Evolutionary conservation across 1,140 invertebrate genomes (phyloP), one percentile per base, ranked within the genome.

Genomic region (Drosophila littoralis): DNA sequence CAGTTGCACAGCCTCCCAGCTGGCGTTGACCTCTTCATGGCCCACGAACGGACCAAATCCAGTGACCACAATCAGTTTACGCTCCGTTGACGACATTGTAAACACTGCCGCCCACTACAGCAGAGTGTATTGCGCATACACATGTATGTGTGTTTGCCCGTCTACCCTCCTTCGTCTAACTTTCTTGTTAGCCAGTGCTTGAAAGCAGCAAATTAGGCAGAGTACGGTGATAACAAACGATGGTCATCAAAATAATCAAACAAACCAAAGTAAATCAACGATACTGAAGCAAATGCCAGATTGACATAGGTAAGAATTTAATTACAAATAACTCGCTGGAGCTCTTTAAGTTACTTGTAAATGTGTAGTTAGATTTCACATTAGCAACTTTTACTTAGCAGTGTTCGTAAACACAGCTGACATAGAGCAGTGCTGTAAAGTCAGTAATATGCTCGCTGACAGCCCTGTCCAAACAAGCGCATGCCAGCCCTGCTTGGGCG

Each of bases 41-140:
- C 92, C 93, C 9, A 69, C 7, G 92, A 96, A 97, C 52, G 95
- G 95, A 6, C 95, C 96, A 92, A 96, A 97, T 17, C 96, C 96
- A 68, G 94, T 94, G 69, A 96, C 93, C 33, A 95, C 43, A 59
- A 94, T 82, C n/a, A 91, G 67, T 58, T 91, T 89, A 69, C 78
- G 72, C 33, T 81, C 81, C 45, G 52, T 32, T 40, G 80, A 74
- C 45, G 80, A 64, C 77, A 88, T 70, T 66, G 57, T 79, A 69
- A 69, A 69, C n/a, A 61, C 60, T 36, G 13, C 42, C 45, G 33
- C 13, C 64, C 54, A 51, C 61, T 43, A 60, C 40, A 66, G 10
- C 13, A 46, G 42, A 52, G 15, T 8, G 58, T 61, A 63, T 57
- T 15, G 6, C 17, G 13, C 13, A 7, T 17, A 42, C 12, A 12